A percentile compares a stretch with the other conserved stretches of the same genome.
Conservation (phyloP, 2,113 vertebrate genomes). For the Heterotilapia buettikoferi region DNA sequence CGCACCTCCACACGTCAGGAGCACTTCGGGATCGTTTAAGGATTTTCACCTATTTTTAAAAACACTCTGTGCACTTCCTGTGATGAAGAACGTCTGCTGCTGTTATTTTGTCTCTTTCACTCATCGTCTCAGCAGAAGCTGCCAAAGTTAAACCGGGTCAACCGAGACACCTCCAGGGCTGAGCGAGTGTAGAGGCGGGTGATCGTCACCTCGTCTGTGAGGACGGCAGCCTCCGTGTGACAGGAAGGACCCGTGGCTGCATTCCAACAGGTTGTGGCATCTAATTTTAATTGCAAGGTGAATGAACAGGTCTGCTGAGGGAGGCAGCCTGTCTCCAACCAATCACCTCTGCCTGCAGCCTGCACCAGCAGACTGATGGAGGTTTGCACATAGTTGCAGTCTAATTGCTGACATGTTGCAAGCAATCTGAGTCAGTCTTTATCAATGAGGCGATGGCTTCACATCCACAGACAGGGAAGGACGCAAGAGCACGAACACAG, state of each 20-base stretch:
- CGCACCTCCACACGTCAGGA: not conserved
- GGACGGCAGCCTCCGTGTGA: not conserved
- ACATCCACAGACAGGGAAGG: not conserved
- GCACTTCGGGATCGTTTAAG: not conserved
- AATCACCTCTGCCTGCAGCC: not conserved
- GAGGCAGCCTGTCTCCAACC: not conserved
- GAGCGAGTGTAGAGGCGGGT: not conserved
- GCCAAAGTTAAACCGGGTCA: not conserved
- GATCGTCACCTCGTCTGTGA: not conserved
- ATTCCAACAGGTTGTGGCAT: not conserved
- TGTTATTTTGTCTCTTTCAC: not conserved
- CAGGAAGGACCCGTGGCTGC: not conserved
- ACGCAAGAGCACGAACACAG: fast-evolving
- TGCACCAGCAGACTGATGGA: not conserved
- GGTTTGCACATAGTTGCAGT: fast-evolving
- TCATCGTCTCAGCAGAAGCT: fast-evolving
- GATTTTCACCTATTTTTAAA: not conserved
- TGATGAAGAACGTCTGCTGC: not conserved
- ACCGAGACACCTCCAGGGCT: not conserved
- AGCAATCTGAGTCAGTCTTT: not conserved
- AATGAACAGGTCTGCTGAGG: not conserved
- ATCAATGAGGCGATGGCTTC: not conserved
- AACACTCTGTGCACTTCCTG: not conserved
- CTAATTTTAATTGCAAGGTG: not conserved
- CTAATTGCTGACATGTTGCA: not conserved